Evolutionary conservation across 1,140 invertebrate genomes (phyloP).

Genomic region (Rhyacophila brunnea): DNA sequence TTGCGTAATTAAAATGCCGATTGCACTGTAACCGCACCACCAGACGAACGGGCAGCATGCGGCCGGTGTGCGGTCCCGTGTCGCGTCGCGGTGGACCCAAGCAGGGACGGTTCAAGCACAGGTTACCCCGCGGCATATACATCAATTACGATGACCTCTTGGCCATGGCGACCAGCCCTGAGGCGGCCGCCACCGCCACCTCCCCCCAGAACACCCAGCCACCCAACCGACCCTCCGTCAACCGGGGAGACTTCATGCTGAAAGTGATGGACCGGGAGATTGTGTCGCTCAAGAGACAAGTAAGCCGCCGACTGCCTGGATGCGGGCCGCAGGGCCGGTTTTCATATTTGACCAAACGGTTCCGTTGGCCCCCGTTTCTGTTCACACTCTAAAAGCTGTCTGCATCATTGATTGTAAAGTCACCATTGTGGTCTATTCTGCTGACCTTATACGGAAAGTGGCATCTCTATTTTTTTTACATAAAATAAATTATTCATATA

Average conservation of each 20-base stretch:
- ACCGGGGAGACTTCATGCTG: constrained; percentile 80
- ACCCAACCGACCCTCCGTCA: constrained; percentile 46
- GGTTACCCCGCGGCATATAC: constrained; percentile 93
- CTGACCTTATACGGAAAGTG: no score
- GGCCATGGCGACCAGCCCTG: constrained; percentile 73
- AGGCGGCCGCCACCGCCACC: constrained; percentile 42
- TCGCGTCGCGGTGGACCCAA: constrained; percentile 55
- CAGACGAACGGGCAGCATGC: constrained; percentile 73
- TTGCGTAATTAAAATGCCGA: background rate
- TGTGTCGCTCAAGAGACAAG: constrained; percentile 90
- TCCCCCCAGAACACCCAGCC: constrained; percentile 39
- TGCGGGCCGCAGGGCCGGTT: constrained; percentile 19
- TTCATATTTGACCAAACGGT: background rate
- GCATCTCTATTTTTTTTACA: no score
- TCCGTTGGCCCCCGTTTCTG: no score
- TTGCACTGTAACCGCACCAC: constrained; percentile 3
- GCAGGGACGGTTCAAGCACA: constrained; percentile 81
- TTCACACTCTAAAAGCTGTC: no score
- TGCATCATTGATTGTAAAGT: no score
- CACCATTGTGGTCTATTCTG: no score
- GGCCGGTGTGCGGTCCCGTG: constrained; percentile 68
- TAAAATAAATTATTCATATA: no score
- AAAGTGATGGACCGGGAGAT: constrained; percentile 91
- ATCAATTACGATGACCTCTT: constrained; percentile 95
- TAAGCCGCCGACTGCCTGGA: constrained; percentile 53